Percentiles rank a stretch among this genome's conserved stretches.
phyloP scores from a whole-genome alignment of 2,888 invertebrate species.

The Drosophila affinis region DNA sequence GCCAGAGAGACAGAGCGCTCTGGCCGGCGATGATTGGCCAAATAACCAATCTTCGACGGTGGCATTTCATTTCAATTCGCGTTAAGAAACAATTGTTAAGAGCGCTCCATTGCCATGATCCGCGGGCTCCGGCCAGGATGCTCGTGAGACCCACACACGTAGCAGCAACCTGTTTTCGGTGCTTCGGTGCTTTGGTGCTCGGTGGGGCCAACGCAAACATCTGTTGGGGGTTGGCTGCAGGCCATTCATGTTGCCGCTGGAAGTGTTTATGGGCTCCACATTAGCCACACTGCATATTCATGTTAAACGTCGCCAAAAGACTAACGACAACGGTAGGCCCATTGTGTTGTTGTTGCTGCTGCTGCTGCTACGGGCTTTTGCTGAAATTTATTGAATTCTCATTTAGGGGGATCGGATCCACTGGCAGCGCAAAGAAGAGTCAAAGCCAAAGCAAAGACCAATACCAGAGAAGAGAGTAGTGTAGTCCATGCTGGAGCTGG shows the following conservation, averaged over 20 bases:
- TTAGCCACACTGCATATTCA: constrained; percentile 82
- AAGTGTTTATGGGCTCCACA: constrained; percentile 82
- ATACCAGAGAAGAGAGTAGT: constrained; percentile 1
- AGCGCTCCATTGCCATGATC: constrained; percentile 11
- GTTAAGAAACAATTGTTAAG: constrained; percentile 78
- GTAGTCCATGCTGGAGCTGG: constrained; percentile 29
- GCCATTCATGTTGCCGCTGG: constrained; percentile 76
- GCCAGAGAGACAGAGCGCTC: constrained; percentile 8
- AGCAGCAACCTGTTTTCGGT: constrained; percentile 60
- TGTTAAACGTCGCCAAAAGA: constrained; percentile 78
- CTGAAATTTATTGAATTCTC: constrained; percentile 81
- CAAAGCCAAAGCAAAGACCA: constrained; percentile 9
- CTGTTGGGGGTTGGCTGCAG: constrained; percentile 53
- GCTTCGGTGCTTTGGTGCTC: neutral
- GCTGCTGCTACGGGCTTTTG: constrained; percentile 47
- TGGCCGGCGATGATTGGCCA: constrained; percentile 51
- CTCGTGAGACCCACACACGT: constrained; percentile 63
- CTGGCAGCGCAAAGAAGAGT: constrained; percentile 14
- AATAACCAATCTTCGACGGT: constrained; percentile 71
- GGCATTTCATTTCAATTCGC: constrained; percentile 75
- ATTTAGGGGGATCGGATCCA: constrained; percentile 69
- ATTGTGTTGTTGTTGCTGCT: constrained; percentile 63
- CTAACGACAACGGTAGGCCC: constrained; percentile 65
- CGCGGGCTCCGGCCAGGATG: constrained; percentile 15
- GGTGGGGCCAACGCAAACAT: constrained; percentile 48